Evolutionary conservation across 2,113 vertebrate species (phyloP).

Genomic region (Salvelinus sp.): DNA sequence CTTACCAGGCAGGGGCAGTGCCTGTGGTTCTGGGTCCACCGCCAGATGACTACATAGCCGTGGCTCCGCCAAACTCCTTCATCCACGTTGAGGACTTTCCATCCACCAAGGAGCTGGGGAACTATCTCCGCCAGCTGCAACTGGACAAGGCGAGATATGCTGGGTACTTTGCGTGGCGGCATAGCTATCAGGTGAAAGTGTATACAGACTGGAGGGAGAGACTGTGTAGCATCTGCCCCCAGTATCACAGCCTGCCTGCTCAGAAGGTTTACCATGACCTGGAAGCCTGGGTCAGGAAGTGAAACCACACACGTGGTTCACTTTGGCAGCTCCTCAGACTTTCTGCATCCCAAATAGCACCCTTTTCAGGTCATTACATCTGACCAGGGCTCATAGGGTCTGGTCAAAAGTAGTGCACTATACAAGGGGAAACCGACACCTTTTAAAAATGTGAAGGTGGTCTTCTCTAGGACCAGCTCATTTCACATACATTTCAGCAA

Average conservation of each 20-base stretch:
- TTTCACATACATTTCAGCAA: too few relatives aligned
- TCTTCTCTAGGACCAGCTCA: too few relatives aligned
- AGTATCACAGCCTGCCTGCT: conserved; percentile 62
- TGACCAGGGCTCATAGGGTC: too few relatives aligned
- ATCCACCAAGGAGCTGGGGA: conserved; percentile 75
- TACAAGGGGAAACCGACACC: too few relatives aligned
- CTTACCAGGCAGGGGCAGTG: conserved; percentile 75
- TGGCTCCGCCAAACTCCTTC: conserved; percentile 80
- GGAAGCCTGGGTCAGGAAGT: conserved; percentile 69
- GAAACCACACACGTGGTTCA: neutral
- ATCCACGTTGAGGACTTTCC: conserved; percentile 86
- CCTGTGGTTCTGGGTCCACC: conserved; percentile 87
- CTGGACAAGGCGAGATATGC: conserved; percentile 70
- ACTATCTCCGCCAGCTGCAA: conserved; percentile 71
- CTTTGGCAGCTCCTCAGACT: too few relatives aligned
- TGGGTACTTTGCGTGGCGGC: conserved; percentile 81
- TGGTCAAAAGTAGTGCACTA: too few relatives aligned
- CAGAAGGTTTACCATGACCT: conserved; percentile 73
- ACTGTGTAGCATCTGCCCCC: conserved; percentile 81
- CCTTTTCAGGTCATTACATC: too few relatives aligned
- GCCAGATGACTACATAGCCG: conserved; percentile 77
- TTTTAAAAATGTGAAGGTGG: too few relatives aligned
- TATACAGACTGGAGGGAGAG: conserved; percentile 81
- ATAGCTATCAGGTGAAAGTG: conserved; percentile 69
- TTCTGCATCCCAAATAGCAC: too few relatives aligned